Base-by-base conservation (phyloP, 2,888 invertebrate species). In the Laspeyria flexula region DNA sequence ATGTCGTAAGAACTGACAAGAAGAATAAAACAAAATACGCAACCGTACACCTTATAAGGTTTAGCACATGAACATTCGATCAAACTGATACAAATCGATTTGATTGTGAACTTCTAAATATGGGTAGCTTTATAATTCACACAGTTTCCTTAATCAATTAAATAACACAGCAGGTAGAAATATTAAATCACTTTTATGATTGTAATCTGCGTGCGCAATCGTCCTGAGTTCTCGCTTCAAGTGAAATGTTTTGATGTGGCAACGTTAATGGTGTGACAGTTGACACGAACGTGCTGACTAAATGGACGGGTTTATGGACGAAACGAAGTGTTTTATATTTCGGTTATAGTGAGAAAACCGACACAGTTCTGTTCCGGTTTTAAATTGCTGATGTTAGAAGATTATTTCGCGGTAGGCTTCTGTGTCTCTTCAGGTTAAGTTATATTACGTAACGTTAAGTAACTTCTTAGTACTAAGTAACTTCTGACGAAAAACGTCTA, bases 121-220 rank as follows among this genome's bases (percentile, higher is more conserved):
- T n/a, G n/a, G n/a, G n/a, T n/a, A 7, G 25, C 25, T 25, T 7
- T 25, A 25, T 1, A 25, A 7, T 25, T 25, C 7, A 25, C 1
- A 25, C 1, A 25, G 7, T 25, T 25, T 25, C 25, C 9, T 25
- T 1, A 3, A 5, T 21, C 21, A 3, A 6, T 25, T 25, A 25
- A 25, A 6, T 25, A 1, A 25, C 25, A 25, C 25, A 34, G 18
- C 18, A 34, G 16, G 18, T 18, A 35, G 16, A 45, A 25, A 29
- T 37, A 49, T 23, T 18, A 37, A 37, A 37, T 59, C 34, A 38
- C 37, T 39, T 34, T 59, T 49, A 60, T 34, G 53, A 37, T 15
- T 18, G 42, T 61, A 45, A 47, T 50, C 18, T 27, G 46, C 43
- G 23, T 30, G 34, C 25, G 34, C 43, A 39, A 42, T 30, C 42